phyloP scores from a whole-genome alignment of 2,888 invertebrate species.

The Drosophila melanosoma region DNA sequence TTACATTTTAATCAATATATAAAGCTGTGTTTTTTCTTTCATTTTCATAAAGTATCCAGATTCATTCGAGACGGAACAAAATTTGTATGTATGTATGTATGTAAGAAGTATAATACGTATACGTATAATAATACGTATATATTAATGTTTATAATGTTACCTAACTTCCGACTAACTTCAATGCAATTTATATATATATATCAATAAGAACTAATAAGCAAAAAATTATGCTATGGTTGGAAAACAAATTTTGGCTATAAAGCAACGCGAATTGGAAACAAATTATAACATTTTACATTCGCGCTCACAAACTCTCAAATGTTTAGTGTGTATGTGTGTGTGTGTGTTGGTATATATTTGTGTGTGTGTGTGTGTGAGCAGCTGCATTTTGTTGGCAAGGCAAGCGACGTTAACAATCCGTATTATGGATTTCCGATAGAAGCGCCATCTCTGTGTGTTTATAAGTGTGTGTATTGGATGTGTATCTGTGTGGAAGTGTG shows the following conservation, averaged over 20 bases:
- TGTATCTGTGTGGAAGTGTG: constrained; percentile 22
- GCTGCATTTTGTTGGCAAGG: constrained; percentile 76
- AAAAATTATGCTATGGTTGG: constrained; percentile 74
- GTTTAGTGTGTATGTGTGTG: constrained; percentile 36
- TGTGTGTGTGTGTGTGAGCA: constrained; percentile 51
- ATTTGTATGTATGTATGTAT: constrained; percentile 20
- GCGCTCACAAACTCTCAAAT: constrained; percentile 54
- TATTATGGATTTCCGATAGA: constrained; percentile 44
- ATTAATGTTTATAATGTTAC: constrained; percentile 29
- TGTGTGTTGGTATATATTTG: constrained; percentile 30
- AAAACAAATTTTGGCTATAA: constrained; percentile 79
- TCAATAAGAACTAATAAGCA: constrained; percentile 65
- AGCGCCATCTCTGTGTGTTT: constrained; percentile 34
- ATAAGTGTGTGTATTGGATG: constrained; percentile 22
- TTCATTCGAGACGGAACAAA: constrained; percentile 43
- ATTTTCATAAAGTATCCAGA: constrained; percentile 33
- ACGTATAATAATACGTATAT: constrained; percentile 47
- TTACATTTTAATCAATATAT: constrained; percentile 75
- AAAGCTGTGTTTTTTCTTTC: constrained; percentile 59
- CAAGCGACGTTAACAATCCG: constrained; percentile 68
- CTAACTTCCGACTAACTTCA: constrained; percentile 37
- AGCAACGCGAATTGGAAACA: constrained; percentile 69
- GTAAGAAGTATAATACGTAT: constrained; percentile 27
- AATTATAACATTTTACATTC: constrained; percentile 56
- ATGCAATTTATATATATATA: constrained; percentile 35